phyloP scores from a whole-genome alignment of 92 coral and sea anemone genomes.

The Ricordea florida region DNA sequence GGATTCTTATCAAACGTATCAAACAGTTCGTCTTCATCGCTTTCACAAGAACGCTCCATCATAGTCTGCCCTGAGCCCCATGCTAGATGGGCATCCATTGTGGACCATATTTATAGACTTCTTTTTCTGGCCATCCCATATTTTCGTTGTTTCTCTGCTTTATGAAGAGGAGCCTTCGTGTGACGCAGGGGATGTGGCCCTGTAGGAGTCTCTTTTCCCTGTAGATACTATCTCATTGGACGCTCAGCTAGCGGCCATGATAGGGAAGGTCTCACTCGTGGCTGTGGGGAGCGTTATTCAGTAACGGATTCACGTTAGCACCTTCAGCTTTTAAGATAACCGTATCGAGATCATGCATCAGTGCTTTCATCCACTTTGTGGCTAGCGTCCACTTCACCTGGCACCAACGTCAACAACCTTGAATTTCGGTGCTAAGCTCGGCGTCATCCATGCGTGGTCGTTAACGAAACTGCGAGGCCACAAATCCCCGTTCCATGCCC shows the following conservation, averaged over 20 bases:
- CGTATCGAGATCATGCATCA: too few relatives aligned
- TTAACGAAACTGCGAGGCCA: background rate
- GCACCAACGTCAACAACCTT: too few relatives aligned
- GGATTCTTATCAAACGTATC: background rate
- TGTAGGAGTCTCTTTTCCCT: background rate
- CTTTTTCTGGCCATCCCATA: too few relatives aligned
- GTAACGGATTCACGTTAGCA: too few relatives aligned
- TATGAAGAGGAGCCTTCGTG: background rate
- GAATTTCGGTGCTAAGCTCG: background rate
- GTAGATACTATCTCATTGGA: background rate
- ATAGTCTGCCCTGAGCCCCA: too few relatives aligned
- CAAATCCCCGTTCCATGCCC: background rate
- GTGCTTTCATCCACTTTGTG: too few relatives aligned
- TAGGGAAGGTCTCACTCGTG: background rate
- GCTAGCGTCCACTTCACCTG: too few relatives aligned
- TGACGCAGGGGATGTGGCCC: background rate
- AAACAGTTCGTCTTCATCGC: background rate
- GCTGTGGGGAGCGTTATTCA: too few relatives aligned
- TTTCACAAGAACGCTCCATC: background rate
- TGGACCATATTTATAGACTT: too few relatives aligned
- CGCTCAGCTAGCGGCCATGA: background rate
- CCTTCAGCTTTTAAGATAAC: too few relatives aligned
- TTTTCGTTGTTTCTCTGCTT: background rate
- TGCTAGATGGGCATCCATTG: too few relatives aligned
- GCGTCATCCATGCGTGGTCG: background rate